Evolutionary conservation across 2,797 vertebrate species (phyloP), one percentile per base, ranked within the genome.

Genomic region (Anolis apletophallus): DNA sequence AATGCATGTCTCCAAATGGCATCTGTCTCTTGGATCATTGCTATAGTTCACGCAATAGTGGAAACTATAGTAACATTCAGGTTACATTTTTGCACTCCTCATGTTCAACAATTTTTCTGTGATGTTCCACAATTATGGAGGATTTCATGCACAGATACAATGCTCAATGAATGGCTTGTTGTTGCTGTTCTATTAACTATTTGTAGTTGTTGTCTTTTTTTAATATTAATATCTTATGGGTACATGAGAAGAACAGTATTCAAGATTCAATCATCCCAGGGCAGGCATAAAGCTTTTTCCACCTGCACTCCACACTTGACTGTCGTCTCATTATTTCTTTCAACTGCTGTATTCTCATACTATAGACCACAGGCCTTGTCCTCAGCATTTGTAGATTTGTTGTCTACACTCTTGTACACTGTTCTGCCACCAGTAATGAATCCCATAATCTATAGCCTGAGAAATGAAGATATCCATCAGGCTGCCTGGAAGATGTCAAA

Each of bases 281-380:
- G 34, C 57, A 85, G 75, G 34, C 29, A 69, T 7, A 85, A 85
- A 10, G 67, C 52, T 11, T 72, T 85, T 16, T 85, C 76, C 59
- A 79, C 84, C 54, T 80, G 84, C 19, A 34, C 79, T 54, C 76
- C 84, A 36, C 84, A 79, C 52, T 19, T 85, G 16, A 61, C 69
- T 46, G 84, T 85, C 6, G 11, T 55, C 54, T 55, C 54, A 0
- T 26, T 85, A 5, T 72, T 34, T 16, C 3, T 80, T 80, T 85
- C 26, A 71, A 23, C 29, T 79, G 46, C 3, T 59, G 46, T 59
- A 52, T 61, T 80, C 72, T 77, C 68, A 19, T 80, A 85, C 40
- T 52, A 64, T 0, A 29, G 54, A 6, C 77, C 77, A 50, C 11
- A 80, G 29, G 11, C 54, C 11, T 55, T 11, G n/a, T 26, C 21